Evolutionary conservation across 2,797 vertebrate species (phyloP).

Genomic region (Prunella strophiata): DNA sequence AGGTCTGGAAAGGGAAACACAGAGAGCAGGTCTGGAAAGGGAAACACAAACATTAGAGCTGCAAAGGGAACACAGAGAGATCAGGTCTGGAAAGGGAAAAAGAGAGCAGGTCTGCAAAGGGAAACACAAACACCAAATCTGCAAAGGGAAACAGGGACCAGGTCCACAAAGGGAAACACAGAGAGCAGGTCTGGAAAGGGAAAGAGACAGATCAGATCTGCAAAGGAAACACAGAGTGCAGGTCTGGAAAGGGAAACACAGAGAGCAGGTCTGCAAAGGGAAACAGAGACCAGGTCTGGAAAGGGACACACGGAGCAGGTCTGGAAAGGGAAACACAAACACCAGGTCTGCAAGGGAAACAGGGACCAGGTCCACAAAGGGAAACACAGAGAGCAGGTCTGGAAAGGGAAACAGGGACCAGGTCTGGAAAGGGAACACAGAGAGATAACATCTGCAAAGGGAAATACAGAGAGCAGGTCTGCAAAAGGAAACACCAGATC

Average conservation of each 20-base stretch:
- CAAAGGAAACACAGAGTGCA: too few relatives aligned
- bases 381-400: too few relatives aligned
- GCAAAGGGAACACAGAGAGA: not conserved
- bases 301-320: not conserved
- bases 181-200: too few relatives aligned
- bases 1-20: not conserved
- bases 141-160: too few relatives aligned
- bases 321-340: not conserved
- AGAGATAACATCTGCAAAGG: not conserved
- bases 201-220: too few relatives aligned
- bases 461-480: too few relatives aligned
- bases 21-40: not conserved
- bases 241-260: not conserved
- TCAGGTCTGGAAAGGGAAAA: not conserved
- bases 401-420: not conserved
- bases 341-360: conserved; percentile 42
- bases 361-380: not conserved
- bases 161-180: too few relatives aligned
- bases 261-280: too few relatives aligned
- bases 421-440: too few relatives aligned
- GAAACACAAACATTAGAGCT: not conserved
- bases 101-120: not conserved
- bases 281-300: not conserved
- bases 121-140: not conserved
- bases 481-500: not conserved